Percentiles rank a stretch among this genome's conserved stretches.
Evolutionary conservation across 2,113 vertebrate species (phyloP).

Genomic region (Vulpes lagopus): DNA sequence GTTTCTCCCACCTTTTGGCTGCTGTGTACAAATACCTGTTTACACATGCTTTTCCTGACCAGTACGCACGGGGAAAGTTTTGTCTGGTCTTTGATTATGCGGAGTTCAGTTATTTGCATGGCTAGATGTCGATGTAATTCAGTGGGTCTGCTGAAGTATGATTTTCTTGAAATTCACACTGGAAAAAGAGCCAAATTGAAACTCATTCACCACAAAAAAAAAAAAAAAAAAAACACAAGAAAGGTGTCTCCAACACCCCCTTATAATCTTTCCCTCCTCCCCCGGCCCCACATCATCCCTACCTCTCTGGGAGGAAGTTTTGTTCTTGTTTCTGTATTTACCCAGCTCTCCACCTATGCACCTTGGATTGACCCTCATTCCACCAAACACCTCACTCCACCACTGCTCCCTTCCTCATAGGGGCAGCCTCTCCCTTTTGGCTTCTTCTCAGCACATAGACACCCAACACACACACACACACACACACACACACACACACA

Average conservation of each 20-base stretch:
- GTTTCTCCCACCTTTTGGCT: neutral
- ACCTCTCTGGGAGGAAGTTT: neutral
- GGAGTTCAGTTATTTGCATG: neutral
- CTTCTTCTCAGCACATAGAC: neutral
- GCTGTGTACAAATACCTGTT: accelerated
- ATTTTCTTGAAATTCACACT: neutral
- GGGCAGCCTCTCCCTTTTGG: neutral
- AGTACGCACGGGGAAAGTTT: neutral
- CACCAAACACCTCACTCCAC: neutral
- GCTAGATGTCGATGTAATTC: neutral
- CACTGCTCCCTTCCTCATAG: neutral
- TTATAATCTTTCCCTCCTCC: too few relatives aligned
- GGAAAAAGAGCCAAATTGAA: neutral
- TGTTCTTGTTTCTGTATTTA: neutral
- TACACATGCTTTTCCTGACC: neutral
- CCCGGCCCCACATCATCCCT: too few relatives aligned
- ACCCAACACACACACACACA: neutral
- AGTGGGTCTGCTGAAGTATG: neutral
- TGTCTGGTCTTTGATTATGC: neutral
- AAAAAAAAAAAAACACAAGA: too few relatives aligned
- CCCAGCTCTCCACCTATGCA: neutral
- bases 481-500: too few relatives aligned
- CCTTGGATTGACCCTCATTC: too few relatives aligned
- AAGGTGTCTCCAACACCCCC: neutral
- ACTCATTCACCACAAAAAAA: neutral